Evolutionary conservation across 2,888 invertebrate species (phyloP), one percentile per base, ranked within the genome.

Genomic region (Orchesella flavescens): DNA sequence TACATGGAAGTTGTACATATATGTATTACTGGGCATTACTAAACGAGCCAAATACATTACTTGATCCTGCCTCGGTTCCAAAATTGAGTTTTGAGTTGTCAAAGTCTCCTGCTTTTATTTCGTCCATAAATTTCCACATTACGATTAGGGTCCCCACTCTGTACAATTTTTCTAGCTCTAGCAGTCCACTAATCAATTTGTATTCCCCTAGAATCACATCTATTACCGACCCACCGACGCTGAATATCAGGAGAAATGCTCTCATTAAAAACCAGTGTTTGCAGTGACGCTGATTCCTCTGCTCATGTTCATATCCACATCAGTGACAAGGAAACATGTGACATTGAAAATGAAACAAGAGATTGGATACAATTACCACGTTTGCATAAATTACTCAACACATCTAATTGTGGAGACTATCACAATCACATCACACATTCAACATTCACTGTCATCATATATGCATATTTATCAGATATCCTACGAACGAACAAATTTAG

Each of bases 281-380:
- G 71, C 85, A 85, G 61, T 85, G 85, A n/a, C 79, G 80, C 12
- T 78, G 79, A 61, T 85, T 85, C 65, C 82, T 74, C 85, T 85
- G 74, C 17, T 49, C 1, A 13, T 13, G 3, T 23, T 23, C 34
- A 34, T 34, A 34, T 34, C n/a, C 12, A 24, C 61, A 23, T 10
- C 57, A 21, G 10, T 3, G 17, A 10, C 3, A 21, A 57, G 57
- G 5, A 19, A 57, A 17, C 19, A 63, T 21, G 49, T 49, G 61
- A 59, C 24, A 63, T 78, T 21, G 78, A 77, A 71, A 79, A 79
- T 79, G 71, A 71, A 63, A 78, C 68, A 63, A 78, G 61, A 78
- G 71, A 71, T 24, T 71, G 21, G 78, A 71, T 71, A 71, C 69
- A 59, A 61, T 71, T 71, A 63, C 17, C 5, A 12, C 44, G 68